Evolutionary conservation across 2,113 vertebrate species (phyloP).

Genomic region (Penelope pileata): DNA sequence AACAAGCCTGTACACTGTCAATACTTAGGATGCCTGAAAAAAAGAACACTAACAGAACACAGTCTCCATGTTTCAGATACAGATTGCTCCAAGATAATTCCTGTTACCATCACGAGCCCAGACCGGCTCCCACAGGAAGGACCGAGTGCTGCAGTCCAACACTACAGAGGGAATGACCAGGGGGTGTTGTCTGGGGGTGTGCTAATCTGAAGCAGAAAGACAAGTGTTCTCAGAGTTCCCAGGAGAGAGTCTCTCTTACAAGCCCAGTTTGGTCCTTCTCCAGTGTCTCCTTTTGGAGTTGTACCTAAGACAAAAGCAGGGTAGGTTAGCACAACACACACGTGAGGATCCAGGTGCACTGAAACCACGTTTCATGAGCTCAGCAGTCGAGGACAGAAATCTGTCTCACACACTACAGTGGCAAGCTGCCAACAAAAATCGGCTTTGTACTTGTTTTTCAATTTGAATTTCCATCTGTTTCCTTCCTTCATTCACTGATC

Average conservation of each 20-base stretch:
- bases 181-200: rapidly evolving
- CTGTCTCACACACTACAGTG: rapidly evolving
- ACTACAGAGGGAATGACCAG: not conserved
- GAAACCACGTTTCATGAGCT: not conserved
- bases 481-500: not conserved
- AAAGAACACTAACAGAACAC: conserved; percentile 47
- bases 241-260: conserved; percentile 77
- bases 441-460: not conserved
- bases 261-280: conserved; percentile 97
- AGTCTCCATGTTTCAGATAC: conserved; percentile 47
- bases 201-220: conserved; percentile 15
- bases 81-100: not conserved
- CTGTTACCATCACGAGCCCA: not conserved
- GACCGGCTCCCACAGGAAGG: not conserved
- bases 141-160: not conserved
- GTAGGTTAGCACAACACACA: not conserved
- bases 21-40: not conserved
- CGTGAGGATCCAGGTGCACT: not conserved
- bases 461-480: not conserved
- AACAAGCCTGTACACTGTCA: not conserved
- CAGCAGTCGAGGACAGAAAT: not conserved
- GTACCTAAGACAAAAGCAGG: conserved; percentile 82
- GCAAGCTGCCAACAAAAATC: not conserved
- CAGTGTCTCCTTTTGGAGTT: conserved; percentile 99
- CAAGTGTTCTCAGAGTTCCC: not conserved